Evolutionary conservation across 2,888 invertebrate genomes (phyloP).

Genomic region (Belgica antarctica): DNA sequence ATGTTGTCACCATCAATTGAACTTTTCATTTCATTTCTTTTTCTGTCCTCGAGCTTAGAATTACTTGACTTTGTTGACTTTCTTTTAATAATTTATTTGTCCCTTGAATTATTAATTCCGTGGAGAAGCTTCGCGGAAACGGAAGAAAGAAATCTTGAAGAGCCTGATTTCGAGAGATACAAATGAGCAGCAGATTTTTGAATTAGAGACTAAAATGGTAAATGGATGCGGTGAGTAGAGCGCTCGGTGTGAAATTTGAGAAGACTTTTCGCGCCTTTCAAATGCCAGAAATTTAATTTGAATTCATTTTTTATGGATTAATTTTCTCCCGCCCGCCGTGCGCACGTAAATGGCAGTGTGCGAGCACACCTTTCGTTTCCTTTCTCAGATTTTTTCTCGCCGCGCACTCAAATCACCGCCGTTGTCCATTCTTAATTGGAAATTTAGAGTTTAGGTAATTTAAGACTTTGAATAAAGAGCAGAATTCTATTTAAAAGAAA

Average conservation of each 20-base stretch:
- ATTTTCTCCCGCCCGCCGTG: no score
- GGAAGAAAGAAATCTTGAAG: background rate
- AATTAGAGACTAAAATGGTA: slow-evolving; percentile 28
- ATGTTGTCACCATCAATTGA: background rate
- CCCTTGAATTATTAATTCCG: background rate
- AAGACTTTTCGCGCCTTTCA: background rate
- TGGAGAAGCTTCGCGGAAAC: no score
- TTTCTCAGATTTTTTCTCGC: background rate
- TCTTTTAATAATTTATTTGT: background rate
- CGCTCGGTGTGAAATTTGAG: slow-evolving; percentile 1
- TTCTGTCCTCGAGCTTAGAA: background rate
- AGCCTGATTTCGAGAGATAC: background rate
- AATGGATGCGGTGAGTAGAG: background rate
- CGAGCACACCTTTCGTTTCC: background rate
- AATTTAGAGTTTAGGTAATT: slow-evolving; percentile 31
- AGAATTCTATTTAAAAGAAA: slow-evolving; percentile 18
- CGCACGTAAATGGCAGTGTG: no score
- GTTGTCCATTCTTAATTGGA: slow-evolving; percentile 28
- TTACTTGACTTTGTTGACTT: background rate
- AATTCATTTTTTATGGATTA: background rate
- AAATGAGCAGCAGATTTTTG: slow-evolving; percentile 27
- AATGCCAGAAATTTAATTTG: background rate
- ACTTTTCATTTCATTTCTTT: background rate
- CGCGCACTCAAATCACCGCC: slow-evolving; percentile 5
- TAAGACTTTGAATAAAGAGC: slow-evolving; percentile 24